Evolutionary conservation across 2,113 vertebrate species (phyloP), one percentile per base, ranked within the genome.

Genomic region (Procavia capensis): DNA sequence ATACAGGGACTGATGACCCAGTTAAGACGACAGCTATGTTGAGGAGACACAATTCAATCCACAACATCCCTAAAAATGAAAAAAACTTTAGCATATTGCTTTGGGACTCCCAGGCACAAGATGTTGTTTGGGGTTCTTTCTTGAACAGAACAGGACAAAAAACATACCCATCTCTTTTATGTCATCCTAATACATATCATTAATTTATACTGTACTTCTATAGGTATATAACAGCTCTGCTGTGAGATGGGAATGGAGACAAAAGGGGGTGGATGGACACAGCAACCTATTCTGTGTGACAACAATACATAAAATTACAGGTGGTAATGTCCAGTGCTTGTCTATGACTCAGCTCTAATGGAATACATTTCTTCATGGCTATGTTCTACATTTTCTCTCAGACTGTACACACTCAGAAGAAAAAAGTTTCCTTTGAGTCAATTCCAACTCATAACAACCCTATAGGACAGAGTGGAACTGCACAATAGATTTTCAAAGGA

Each of bases 31-130:
- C n/a, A n/a, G n/a, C n/a, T n/a, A n/a, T n/a, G n/a, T n/a, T n/a
- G n/a, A n/a, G n/a, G n/a, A n/a, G n/a, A n/a, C n/a, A n/a, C n/a
- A n/a, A n/a, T n/a, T n/a, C n/a, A n/a, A n/a, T n/a, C n/a, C n/a
- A n/a, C n/a, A n/a, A n/a, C n/a, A n/a, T n/a, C n/a, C n/a, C n/a
- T n/a, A n/a, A n/a, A n/a, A n/a, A n/a, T n/a, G n/a, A n/a, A n/a
- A n/a, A n/a, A n/a, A 70, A 54, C 79, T 75, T 85, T 75, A 41
- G 9, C 9, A 76, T 50, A 8, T 7, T 22, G 74, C 57, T 92
- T 82, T 14, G 70, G 93, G 93, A 96, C 22, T 70, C 13, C 27
- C 27, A 86, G 43, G 80, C 24, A 93, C 41, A 85, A 45, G 14
- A 95, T 25, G 25, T 20, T 20, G 16, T 72, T 64, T 81, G 66